Percentiles rank a stretch among this genome's conserved stretches.
Evolutionary conservation across 2,113 vertebrate species (phyloP).

Genomic region (Nothobranchius kuhntae): DNA sequence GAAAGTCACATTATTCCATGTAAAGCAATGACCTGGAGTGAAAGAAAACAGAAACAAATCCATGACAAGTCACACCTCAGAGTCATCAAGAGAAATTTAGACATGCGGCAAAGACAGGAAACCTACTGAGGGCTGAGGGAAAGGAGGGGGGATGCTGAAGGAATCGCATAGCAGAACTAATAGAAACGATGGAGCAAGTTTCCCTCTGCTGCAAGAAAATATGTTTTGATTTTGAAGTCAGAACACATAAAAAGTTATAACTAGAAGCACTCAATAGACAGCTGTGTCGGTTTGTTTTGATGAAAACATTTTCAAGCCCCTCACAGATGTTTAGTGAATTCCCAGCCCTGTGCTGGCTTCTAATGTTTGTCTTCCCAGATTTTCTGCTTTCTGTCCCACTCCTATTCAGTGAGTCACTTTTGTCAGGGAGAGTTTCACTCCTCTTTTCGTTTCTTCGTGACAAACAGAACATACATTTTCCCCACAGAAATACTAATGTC

Average conservation of each 20-base stretch:
- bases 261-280: slow-evolving; percentile 49
- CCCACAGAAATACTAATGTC: background rate
- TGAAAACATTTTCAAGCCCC: slow-evolving; percentile 55
- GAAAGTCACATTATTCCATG: slow-evolving; percentile 35
- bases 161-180: slow-evolving; percentile 43
- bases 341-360: slow-evolving; percentile 19
- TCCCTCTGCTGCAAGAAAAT: slow-evolving; percentile 44
- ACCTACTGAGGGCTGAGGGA: slow-evolving; percentile 17
- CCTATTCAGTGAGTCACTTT: slow-evolving; percentile 17
- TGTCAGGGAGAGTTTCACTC: slow-evolving; percentile 10
- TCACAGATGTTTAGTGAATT: slow-evolving; percentile 65
- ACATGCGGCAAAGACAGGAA: slow-evolving; percentile 6
- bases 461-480: background rate
- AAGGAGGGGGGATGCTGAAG: slow-evolving; percentile 17
- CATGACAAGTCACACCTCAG: no score
- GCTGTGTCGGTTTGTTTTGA: slow-evolving; percentile 64
- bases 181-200: slow-evolving; percentile 38
- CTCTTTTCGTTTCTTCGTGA: background rate
- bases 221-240: slow-evolving; percentile 68
- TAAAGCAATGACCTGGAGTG: background rate
- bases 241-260: slow-evolving; percentile 56
- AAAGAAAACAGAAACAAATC: no score
- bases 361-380: slow-evolving; percentile 21
- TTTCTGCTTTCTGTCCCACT: slow-evolving; percentile 18
- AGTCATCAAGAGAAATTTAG: slow-evolving; percentile 2